Percentiles rank a stretch among this genome's conserved stretches.
Conservation (phyloP, 2,113 vertebrate species). For the Mustela nigripes region DNA sequence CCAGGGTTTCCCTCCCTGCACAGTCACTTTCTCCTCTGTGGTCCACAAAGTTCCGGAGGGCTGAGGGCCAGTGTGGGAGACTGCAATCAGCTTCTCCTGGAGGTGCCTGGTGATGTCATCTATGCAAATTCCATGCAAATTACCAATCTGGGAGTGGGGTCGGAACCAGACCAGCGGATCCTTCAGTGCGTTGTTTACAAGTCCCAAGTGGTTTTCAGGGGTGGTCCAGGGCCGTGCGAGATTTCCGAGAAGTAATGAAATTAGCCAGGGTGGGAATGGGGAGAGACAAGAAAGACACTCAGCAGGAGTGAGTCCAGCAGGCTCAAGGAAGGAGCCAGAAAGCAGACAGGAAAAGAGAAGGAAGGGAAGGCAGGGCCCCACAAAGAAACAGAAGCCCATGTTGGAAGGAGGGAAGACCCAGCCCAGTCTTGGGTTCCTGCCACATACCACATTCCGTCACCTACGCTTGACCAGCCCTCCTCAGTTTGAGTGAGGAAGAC, state of each 20-base stretch:
- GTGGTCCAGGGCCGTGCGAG: neutral
- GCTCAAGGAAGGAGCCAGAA: neutral
- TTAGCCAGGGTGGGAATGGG: neutral
- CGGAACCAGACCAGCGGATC: accelerated
- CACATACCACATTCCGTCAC: neutral
- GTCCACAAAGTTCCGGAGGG: neutral
- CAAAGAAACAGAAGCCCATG: no score
- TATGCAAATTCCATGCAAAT: neutral
- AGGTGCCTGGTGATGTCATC: neutral
- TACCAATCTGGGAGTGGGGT: neutral
- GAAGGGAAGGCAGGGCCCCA: neutral
- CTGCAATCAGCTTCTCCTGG: neutral
- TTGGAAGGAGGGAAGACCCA: neutral
- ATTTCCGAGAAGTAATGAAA: slow-evolving; percentile 23
- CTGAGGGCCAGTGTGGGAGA: neutral
- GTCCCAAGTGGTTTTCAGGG: neutral
- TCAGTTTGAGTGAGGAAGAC: neutral
- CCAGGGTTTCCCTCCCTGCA: neutral
- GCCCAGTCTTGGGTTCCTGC: neutral
- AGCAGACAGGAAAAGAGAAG: no score
- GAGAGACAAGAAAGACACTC: neutral
- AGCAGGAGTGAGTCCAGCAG: neutral
- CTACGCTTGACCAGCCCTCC: neutral
- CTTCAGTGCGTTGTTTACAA: neutral
- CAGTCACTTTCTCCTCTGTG: neutral